Evolutionary conservation across 2,797 vertebrate species (phyloP).

Genomic region (Pseudotriccus pelzelni): DNA sequence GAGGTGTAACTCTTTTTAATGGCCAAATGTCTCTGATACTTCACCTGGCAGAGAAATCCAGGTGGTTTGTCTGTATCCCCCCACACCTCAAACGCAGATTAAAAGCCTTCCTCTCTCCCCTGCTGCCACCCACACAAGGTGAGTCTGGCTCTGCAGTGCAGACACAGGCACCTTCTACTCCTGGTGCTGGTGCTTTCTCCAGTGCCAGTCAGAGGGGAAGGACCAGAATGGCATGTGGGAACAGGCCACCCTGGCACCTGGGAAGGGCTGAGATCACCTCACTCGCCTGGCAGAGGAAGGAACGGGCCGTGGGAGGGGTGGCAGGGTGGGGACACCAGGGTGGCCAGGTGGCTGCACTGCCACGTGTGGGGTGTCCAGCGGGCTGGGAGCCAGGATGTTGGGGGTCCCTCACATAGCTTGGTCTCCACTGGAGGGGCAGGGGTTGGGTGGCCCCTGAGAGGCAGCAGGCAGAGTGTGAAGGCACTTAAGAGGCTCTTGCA

Average conservation of each 20-base stretch:
- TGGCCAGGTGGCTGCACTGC: accelerated
- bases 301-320: background rate
- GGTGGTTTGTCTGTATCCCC: background rate
- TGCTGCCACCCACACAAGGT: background rate
- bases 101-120: background rate
- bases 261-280: background rate
- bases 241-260: background rate
- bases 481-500: background rate
- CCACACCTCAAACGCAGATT: background rate
- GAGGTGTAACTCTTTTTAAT: background rate
- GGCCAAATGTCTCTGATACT: background rate
- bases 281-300: accelerated
- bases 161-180: background rate
- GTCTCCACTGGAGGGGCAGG: background rate
- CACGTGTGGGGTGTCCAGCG: accelerated
- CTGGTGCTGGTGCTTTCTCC: background rate
- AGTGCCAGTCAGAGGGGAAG: background rate
- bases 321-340: background rate
- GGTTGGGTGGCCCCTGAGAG: no score
- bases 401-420: background rate
- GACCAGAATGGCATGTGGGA: background rate
- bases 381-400: background rate
- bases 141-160: background rate
- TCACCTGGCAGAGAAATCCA: constrained; percentile 24
- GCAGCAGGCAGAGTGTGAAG: background rate